These are phyloP conservation scores for Diorhabda sublineata DNA, from an alignment of 1,140 invertebrate species.

Conservation along the genomic window DNA sequence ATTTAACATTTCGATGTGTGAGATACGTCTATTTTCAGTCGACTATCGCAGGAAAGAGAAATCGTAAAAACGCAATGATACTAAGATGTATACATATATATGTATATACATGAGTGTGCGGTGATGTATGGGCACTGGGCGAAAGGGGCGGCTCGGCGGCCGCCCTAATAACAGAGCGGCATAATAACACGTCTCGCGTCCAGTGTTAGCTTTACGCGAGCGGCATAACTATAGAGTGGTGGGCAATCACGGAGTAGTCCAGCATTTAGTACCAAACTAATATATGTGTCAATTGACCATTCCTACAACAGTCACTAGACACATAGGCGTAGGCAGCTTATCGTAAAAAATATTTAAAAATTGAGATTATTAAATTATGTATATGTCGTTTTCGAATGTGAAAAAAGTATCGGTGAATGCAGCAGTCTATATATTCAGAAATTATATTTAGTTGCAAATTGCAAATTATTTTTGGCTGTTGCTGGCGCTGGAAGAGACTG, in stretches of 20 bases:
- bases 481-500: no score
- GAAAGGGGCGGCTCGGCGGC: constrained; percentile 32
- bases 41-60: constrained; percentile 24
- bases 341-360: no score
- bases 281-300: constrained; percentile 37
- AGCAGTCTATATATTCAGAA: no score
- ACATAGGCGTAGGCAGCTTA: constrained; percentile 4
- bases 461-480: no score
- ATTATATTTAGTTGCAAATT: no score
- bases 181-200: constrained; percentile 38
- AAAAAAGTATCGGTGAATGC: no score
- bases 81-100: constrained; percentile 27
- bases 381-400: no score
- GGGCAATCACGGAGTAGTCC: constrained; percentile 10
- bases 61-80: constrained; percentile 38
- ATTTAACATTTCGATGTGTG: no score
- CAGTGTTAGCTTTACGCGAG: constrained; percentile 36
- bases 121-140: constrained; percentile 41
- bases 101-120: constrained; percentile 23
- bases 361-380: no score
- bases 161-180: constrained; percentile 40
- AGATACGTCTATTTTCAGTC: no score
- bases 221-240: constrained; percentile 15
- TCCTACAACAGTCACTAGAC: constrained; percentile 20
- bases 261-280: constrained; percentile 15